A percentile compares a stretch with the other conserved stretches of the same genome.
phyloP scores from a whole-genome alignment of 2,113 vertebrate species.

The Nycticorax nycticorax region DNA sequence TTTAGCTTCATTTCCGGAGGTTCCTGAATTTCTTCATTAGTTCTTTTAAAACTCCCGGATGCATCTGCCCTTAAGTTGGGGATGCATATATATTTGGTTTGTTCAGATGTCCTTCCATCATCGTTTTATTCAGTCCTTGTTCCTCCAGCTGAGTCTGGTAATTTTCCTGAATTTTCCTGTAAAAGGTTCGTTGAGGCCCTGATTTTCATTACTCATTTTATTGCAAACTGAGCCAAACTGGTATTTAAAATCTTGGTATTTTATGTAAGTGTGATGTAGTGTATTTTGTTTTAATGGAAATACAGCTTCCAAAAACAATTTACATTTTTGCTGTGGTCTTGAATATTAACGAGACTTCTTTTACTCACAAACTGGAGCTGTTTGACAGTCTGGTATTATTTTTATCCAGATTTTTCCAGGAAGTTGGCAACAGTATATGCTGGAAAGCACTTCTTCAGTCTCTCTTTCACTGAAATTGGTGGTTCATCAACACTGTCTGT shows the following conservation, averaged over 20 bases:
- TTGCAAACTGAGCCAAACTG: slow-evolving; percentile 1
- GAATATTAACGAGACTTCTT: slow-evolving; percentile 41
- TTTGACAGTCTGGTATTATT: slow-evolving; percentile 54
- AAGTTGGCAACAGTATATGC: slow-evolving; percentile 28
- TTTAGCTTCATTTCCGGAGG: slow-evolving; percentile 1
- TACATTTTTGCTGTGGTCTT: slow-evolving; percentile 42
- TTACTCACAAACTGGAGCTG: slow-evolving; percentile 34
- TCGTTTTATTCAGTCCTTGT: neutral
- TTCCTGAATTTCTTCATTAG: neutral
- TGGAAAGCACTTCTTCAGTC: slow-evolving; percentile 47
- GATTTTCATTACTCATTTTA: slow-evolving; percentile 36
- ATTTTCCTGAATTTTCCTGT: slow-evolving; percentile 38
- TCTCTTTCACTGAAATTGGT: slow-evolving; percentile 57
- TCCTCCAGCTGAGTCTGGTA: slow-evolving; percentile 25
- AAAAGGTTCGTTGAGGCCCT: slow-evolving; percentile 30
- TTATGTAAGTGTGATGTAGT: slow-evolving; percentile 21
- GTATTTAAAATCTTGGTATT: slow-evolving; percentile 46
- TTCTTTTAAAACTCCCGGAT: slow-evolving; percentile 2
- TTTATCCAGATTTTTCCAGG: slow-evolving; percentile 59
- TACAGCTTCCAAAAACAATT: slow-evolving; percentile 22
- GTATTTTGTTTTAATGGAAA: slow-evolving; percentile 37
- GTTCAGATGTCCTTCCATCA: slow-evolving; percentile 29
- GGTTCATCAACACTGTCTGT: slow-evolving; percentile 61
- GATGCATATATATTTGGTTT: slow-evolving; percentile 3
- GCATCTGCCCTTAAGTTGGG: neutral